Percentiles rank a stretch among this genome's conserved stretches.
Evolutionary conservation across 2,797 vertebrate species (phyloP).

Genomic region (Dermochelys coriacea): DNA sequence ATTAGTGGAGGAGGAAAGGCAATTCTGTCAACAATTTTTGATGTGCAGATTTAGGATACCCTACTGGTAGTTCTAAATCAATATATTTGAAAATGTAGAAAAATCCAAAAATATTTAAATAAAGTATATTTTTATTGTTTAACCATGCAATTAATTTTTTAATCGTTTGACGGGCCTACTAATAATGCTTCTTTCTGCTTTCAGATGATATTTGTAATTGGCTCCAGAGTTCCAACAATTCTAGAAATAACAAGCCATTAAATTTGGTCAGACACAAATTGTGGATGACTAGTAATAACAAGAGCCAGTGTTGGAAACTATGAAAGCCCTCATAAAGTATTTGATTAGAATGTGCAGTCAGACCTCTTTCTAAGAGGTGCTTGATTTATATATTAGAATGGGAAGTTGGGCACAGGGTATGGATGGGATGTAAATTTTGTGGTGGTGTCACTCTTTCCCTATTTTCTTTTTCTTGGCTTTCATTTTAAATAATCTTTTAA

Average conservation of each 20-base stretch:
- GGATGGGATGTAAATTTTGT: background rate
- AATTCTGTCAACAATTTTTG: too few species aligned
- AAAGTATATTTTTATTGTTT: too few species aligned
- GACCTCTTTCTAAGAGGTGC: constrained; percentile 44
- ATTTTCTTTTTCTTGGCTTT: background rate
- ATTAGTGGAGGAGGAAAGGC: background rate
- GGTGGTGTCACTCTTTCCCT: background rate
- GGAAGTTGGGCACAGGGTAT: background rate
- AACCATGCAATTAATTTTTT: too few species aligned
- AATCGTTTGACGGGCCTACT: too few species aligned
- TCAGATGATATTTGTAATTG: background rate
- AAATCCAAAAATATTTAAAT: too few species aligned
- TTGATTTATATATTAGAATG: constrained; percentile 54
- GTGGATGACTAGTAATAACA: constrained; percentile 57
- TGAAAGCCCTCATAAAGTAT: constrained; percentile 27
- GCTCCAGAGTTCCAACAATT: constrained; percentile 24
- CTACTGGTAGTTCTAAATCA: background rate
- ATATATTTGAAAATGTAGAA: too few species aligned
- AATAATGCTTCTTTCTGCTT: background rate
- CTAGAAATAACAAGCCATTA: constrained; percentile 46
- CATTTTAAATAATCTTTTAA: background rate
- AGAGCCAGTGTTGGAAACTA: constrained; percentile 37
- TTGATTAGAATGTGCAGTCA: constrained; percentile 22
- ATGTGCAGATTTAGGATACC: too few species aligned
- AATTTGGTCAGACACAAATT: constrained; percentile 35